A percentile compares a stretch with the other conserved stretches of the same genome.
phyloP scores from a whole-genome alignment of 1,140 invertebrate genomes.

The Cataglyphis hispanica region DNA sequence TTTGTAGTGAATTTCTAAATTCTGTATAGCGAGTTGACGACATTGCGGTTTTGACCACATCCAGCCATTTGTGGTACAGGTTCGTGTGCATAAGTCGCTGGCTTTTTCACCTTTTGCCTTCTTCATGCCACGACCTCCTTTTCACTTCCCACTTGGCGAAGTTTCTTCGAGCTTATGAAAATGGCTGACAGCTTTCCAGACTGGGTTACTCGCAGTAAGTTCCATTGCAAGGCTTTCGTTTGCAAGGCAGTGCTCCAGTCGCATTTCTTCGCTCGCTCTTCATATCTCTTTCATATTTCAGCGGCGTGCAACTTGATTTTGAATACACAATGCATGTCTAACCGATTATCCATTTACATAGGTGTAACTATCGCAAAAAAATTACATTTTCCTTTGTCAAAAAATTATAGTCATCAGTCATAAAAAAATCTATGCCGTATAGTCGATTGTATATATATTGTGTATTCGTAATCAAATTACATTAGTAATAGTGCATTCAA shows the following conservation, averaged over 20 bases:
- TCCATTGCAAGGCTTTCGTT: constrained; percentile 59
- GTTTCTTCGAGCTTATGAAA: constrained; percentile 72
- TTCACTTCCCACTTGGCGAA: constrained; percentile 64
- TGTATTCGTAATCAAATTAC: too few species aligned
- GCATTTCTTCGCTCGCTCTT: constrained; percentile 18
- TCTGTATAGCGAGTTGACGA: not conserved
- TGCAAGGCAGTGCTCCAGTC: constrained; percentile 9
- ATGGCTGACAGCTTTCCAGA: constrained; percentile 72
- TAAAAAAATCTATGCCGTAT: not conserved
- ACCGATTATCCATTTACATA: not conserved
- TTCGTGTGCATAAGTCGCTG: constrained; percentile 18
- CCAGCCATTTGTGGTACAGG: constrained; percentile 10
- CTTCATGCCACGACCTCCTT: constrained; percentile 60
- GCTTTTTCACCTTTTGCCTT: constrained; percentile 57
- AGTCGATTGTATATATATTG: too few species aligned
- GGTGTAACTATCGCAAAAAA: not conserved
- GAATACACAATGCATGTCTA: not conserved
- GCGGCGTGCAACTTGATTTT: constrained; percentile 36
- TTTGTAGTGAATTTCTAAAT: not conserved
- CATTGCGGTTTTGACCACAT: constrained; percentile 25
- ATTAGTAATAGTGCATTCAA: not conserved
- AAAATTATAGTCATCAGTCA: not conserved
- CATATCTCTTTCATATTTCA: constrained; percentile 49
- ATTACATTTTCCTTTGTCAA: not conserved
- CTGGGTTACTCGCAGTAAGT: constrained; percentile 65